Percentiles rank a stretch among this genome's conserved stretches.
Evolutionary conservation across 1,140 invertebrate genomes (phyloP).

Genomic region (Drosophila kohkoa): DNA sequence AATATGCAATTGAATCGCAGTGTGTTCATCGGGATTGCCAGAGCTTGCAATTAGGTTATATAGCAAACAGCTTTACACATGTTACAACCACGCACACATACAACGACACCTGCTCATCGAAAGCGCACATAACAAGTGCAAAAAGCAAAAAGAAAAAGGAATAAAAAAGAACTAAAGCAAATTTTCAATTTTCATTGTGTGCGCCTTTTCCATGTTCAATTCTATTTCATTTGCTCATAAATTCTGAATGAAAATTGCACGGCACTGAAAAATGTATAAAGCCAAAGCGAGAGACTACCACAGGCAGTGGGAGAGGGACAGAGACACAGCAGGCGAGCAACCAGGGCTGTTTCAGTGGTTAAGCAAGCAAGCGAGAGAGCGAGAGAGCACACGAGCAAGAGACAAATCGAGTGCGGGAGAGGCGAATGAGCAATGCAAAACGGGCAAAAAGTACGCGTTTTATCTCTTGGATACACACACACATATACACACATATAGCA

Average conservation of each 20-base stretch:
- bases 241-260: slow-evolving; percentile 79
- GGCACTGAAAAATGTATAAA: slow-evolving; percentile 60
- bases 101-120: slow-evolving; percentile 42
- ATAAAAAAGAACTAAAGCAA: slow-evolving; percentile 27
- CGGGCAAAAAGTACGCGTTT: slow-evolving; percentile 54
- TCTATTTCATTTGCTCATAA: slow-evolving; percentile 76
- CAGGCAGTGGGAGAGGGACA: slow-evolving; percentile 9
- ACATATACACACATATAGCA: slow-evolving; percentile 40
- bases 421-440: slow-evolving; percentile 33
- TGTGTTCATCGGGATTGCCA: not conserved
- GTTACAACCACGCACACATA: not conserved
- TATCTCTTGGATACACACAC: slow-evolving; percentile 68
- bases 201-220: slow-evolving; percentile 67
- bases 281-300: slow-evolving; percentile 30
- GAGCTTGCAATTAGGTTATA: slow-evolving; percentile 17
- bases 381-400: not conserved
- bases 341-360: not conserved
- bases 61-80: slow-evolving; percentile 24
- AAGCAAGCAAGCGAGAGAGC: slow-evolving; percentile 8
- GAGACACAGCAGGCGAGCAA: slow-evolving; percentile 6
- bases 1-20: too few relatives aligned
- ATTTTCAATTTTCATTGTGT: slow-evolving; percentile 71
- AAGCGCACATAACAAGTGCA: slow-evolving; percentile 20
- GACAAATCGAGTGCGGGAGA: not conserved
- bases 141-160: slow-evolving; percentile 4